Conservation (phyloP, 2,113 vertebrate genomes). For the Nicator chloris region DNA sequence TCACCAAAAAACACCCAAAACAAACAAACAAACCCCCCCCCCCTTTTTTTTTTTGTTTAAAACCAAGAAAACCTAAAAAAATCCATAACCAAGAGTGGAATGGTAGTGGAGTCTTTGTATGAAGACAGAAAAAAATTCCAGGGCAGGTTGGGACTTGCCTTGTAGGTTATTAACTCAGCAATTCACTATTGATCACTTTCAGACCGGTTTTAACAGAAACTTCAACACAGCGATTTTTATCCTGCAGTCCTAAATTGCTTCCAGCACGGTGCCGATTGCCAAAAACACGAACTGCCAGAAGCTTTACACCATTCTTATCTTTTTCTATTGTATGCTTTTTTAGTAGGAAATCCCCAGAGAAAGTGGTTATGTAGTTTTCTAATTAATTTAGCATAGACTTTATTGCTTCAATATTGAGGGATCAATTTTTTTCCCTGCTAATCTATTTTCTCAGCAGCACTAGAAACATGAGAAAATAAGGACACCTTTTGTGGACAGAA, state of each 20-base stretch:
- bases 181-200: constrained; percentile 6
- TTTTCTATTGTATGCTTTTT: background rate
- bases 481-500: background rate
- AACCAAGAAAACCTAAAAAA: background rate
- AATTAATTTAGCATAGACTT: background rate
- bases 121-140: background rate
- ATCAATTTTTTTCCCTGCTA: background rate
- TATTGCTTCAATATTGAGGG: background rate
- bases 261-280: background rate
- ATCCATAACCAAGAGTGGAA: background rate
- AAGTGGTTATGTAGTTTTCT: background rate
- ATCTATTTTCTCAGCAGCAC: background rate
- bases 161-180: background rate
- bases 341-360: background rate
- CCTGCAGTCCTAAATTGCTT: background rate
- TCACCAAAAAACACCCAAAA: too few relatives aligned
- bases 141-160: background rate
- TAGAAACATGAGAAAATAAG: background rate
- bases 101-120: background rate
- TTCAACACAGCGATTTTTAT: background rate
- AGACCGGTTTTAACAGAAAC: background rate
- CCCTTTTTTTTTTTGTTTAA: background rate
- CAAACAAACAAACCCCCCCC: too few relatives aligned
- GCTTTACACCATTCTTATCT: background rate
- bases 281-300: background rate